Percentiles rank a stretch among this genome's conserved stretches.
Conservation (phyloP, 2,113 vertebrate species). For the Zapornia atra region DNA sequence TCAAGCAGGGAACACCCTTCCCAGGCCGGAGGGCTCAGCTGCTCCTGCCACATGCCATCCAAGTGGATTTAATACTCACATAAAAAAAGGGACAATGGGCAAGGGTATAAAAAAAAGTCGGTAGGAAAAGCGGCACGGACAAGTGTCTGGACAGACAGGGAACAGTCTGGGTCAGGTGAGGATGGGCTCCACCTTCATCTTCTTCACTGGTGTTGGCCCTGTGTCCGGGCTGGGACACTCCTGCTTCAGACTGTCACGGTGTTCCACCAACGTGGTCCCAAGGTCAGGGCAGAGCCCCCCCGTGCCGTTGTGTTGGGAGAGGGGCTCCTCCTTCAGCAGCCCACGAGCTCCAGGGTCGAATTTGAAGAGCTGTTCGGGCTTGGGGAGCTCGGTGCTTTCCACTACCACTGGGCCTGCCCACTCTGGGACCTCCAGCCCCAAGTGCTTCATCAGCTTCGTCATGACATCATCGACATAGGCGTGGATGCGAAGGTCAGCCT, state of each 20-base stretch:
- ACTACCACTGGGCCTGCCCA: conserved; percentile 87
- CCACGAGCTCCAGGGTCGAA: background rate
- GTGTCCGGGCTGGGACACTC: background rate
- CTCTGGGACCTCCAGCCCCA: conserved; percentile 86
- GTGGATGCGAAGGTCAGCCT: conserved; percentile 87
- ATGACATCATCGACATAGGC: conserved; percentile 92
- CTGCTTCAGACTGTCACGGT: background rate
- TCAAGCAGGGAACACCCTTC: background rate
- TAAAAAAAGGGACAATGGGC: conserved; percentile 47
- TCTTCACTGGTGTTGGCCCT: background rate
- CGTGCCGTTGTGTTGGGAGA: background rate
- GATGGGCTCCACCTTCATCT: conserved; percentile 69
- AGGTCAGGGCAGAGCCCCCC: background rate
- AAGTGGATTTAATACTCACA: conserved; percentile 53
- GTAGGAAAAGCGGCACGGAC: conserved; percentile 20
- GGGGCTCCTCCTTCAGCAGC: conserved; percentile 26
- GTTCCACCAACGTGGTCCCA: background rate
- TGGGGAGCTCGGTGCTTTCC: background rate
- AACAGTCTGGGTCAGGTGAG: conserved; percentile 42
- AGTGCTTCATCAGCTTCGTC: conserved; percentile 84
- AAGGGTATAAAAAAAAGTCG: conserved; percentile 52
- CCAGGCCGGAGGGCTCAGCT: background rate
- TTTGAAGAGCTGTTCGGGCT: background rate
- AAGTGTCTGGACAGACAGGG: background rate
- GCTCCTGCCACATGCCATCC: background rate